A percentile compares a stretch with the other conserved stretches of the same genome.
These are phyloP conservation scores for Drosophila saltans DNA, from an alignment of 1,140 invertebrate species.

Conservation along the genomic window DNA sequence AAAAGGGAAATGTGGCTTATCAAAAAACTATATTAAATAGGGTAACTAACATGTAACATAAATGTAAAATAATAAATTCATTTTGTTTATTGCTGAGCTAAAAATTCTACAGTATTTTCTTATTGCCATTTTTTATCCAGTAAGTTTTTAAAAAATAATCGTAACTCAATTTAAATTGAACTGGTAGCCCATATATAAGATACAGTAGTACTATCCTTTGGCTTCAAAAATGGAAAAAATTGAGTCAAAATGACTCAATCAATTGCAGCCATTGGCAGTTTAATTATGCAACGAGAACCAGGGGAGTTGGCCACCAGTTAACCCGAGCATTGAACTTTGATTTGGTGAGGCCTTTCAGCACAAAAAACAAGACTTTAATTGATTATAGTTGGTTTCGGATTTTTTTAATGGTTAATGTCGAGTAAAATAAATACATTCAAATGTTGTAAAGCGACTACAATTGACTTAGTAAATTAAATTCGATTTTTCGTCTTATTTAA, in stretches of 20 bases:
- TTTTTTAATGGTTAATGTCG: slow-evolving; percentile 41
- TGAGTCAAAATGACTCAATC: slow-evolving; percentile 18
- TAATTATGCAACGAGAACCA: slow-evolving; percentile 63
- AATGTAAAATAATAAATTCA: neutral
- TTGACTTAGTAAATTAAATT: slow-evolving; percentile 20
- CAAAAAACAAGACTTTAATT: neutral
- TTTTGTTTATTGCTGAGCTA: too few relatives aligned
- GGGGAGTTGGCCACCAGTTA: slow-evolving; percentile 11
- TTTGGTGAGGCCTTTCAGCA: slow-evolving; percentile 19
- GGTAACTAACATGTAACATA: too few relatives aligned
- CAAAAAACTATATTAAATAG: neutral
- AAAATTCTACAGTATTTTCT: too few relatives aligned
- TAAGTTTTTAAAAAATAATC: too few relatives aligned
- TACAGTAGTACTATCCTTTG: neutral
- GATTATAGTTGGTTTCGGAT: slow-evolving; percentile 9
- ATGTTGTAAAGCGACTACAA: slow-evolving; percentile 39
- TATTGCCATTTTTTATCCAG: too few relatives aligned
- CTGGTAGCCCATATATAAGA: neutral
- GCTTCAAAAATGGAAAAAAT: neutral
- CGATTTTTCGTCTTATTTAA: neutral
- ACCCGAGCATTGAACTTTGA: slow-evolving; percentile 65
- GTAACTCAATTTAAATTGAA: neutral
- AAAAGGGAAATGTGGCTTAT: neutral
- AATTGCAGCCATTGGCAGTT: slow-evolving; percentile 44
- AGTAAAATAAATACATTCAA: slow-evolving; percentile 23